These are phyloP conservation scores for Aurelia sp. DNA, from an alignment of 30 jellyfish, hydroid and myxozoan species.

Conservation along the genomic window DNA sequence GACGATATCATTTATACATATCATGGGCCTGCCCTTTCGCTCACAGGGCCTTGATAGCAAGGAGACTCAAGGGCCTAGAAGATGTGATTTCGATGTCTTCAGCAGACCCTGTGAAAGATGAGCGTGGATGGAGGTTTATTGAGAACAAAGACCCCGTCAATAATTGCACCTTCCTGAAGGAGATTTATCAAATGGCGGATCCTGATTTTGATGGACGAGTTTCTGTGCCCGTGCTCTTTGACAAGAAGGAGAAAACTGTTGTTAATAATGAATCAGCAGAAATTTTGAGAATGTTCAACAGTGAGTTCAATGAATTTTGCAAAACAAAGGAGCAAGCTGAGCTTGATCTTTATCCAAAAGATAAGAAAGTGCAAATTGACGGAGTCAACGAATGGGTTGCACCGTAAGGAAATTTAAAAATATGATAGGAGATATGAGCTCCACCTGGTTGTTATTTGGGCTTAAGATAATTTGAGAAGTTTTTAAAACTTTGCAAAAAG, in stretches of 20 bases:
- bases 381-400: constrained; percentile 80
- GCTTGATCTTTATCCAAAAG: constrained; percentile 78
- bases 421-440: too few species aligned
- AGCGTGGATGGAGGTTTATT: constrained; percentile 79
- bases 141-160: constrained; percentile 75
- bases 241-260: constrained; percentile 76
- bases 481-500: too few species aligned
- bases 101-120: constrained; percentile 66
- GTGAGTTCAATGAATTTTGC: constrained; percentile 80
- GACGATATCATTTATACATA: constrained; percentile 84
- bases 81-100: constrained; percentile 75
- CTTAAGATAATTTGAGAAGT: too few species aligned
- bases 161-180: constrained; percentile 58
- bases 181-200: constrained; percentile 76
- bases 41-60: constrained; percentile 56
- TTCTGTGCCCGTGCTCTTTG: constrained; percentile 93
- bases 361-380: constrained; percentile 67
- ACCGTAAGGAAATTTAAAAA: constrained; percentile 41
- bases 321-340: constrained; percentile 69
- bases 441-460: too few species aligned
- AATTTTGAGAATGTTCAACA: constrained; percentile 83
- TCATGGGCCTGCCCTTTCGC: constrained; percentile 94
- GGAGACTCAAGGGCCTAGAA: constrained; percentile 79
- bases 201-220: constrained; percentile 85
- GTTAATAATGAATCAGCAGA: constrained; percentile 88